Base-by-base conservation (phyloP, 1,140 invertebrate species). In the Monochamus saltuarius region DNA sequence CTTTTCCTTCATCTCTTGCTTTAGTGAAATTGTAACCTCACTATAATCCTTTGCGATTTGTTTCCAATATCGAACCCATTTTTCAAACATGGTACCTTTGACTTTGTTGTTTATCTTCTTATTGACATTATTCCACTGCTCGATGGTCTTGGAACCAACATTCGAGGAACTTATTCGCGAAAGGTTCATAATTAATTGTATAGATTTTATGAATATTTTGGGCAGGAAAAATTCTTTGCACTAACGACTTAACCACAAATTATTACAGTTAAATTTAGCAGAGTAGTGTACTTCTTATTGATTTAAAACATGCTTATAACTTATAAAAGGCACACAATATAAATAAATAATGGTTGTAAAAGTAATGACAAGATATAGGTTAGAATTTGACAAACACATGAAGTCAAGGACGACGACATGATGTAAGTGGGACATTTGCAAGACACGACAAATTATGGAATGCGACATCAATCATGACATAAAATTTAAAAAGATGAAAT, bases 21-120 rank as follows among this genome's bases (percentile, higher is more conserved):
- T 76, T 37, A 85, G 73, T 64, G 82, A 82, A 42, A 80, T 63
- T 2, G 79, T 72, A 67, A 86, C 85, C 67, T 85, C 83, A 16
- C 77, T 77, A 69, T 87, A 87, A 68, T 87, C 85, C 36, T 78
- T 79, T 14, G 79, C 73, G 11, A 87, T 63, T 61, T 80, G 81
- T 69, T 84, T 83, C 84, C 85, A 86, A 66, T 85, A 87, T 50
- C 78, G 78, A 3, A 81, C 73, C 83, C 83, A 85, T 74, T 82
- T 85, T 73, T 87, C 84, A 2, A 85, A 34, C n/a, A 86, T 70
- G 0, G 85, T 86, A 35, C 83, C 84, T 72, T 85, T 84, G 8
- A 68, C 61, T 70, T 72, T 72, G n/a, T 62, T 42, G 22, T 62
- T 62, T 22, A 68, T 56, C 40, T 60, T 68, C 19, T 66, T 40